Conservation (phyloP, 2,797 vertebrate species). For the Bufotes viridis region DNA sequence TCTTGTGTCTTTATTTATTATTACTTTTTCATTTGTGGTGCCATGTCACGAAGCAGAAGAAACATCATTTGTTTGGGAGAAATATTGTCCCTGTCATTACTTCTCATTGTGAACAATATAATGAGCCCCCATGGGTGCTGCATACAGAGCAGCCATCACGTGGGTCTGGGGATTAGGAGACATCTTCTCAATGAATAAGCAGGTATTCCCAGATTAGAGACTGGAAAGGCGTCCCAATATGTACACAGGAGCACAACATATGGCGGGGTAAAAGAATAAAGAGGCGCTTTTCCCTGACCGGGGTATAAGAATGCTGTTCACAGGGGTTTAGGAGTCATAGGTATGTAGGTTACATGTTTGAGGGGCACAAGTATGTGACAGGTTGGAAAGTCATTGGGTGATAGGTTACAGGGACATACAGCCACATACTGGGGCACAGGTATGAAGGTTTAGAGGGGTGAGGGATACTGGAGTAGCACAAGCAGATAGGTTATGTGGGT, state of each 20-base stretch:
- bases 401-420: too few species aligned
- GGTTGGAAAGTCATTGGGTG: too few species aligned
- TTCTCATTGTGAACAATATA: neutral
- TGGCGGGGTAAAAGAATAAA: neutral
- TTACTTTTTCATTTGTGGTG: too few species aligned
- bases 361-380: neutral
- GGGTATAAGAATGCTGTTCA: too few species aligned
- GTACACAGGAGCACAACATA: neutral
- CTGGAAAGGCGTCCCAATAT: neutral
- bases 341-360: too few species aligned
- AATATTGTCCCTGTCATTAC: neutral
- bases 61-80: too few species aligned
- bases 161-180: neutral
- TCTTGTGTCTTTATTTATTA: too few species aligned
- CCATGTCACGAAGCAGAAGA: too few species aligned
- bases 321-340: neutral
- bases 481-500: neutral
- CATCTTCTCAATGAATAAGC: neutral
- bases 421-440: too few species aligned
- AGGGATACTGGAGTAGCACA: too few species aligned
- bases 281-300: too few species aligned
- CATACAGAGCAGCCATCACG: neutral
- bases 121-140: neutral
- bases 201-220: neutral
- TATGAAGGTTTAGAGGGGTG: too few species aligned